Percentiles rank a stretch among this genome's conserved stretches.
Conservation (phyloP, 2,113 vertebrate genomes). For the Nothobranchius furzeri region DNA sequence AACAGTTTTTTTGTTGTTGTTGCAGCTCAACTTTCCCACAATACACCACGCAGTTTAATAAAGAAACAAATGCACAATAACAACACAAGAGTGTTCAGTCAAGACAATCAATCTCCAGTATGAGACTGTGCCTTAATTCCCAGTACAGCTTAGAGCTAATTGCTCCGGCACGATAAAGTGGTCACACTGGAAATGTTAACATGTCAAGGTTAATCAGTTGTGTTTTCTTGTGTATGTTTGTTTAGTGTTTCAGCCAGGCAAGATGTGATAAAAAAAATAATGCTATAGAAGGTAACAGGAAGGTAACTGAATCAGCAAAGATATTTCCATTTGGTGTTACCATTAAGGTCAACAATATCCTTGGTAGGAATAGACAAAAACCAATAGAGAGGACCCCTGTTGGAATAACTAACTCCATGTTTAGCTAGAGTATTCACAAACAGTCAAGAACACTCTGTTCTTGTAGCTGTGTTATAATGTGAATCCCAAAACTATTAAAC, state of each 20-base stretch:
- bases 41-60: not conserved
- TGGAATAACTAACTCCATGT: not conserved
- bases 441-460: no score
- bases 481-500: no score
- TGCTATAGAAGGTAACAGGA: slow-evolving; percentile 1
- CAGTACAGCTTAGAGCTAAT: not conserved
- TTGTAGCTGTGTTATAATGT: no score
- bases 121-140: not conserved
- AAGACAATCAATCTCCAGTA: not conserved
- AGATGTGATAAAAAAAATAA: not conserved
- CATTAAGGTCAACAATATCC: not conserved
- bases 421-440: not conserved
- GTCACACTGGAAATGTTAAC: slow-evolving; percentile 2
- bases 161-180: slow-evolving; percentile 7
- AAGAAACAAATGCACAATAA: not conserved
- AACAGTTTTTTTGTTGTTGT: not conserved
- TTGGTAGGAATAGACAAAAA: not conserved
- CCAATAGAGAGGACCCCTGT: not conserved
- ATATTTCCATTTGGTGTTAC: not conserved
- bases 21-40: not conserved
- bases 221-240: not conserved
- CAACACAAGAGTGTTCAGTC: slow-evolving; percentile 1
- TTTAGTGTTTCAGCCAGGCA: slow-evolving; percentile 1
- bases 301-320: not conserved
- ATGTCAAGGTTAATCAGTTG: slow-evolving; percentile 5